Conservation (phyloP, 2,888 invertebrate genomes). For the Disparrhopalites patrizii region DNA sequence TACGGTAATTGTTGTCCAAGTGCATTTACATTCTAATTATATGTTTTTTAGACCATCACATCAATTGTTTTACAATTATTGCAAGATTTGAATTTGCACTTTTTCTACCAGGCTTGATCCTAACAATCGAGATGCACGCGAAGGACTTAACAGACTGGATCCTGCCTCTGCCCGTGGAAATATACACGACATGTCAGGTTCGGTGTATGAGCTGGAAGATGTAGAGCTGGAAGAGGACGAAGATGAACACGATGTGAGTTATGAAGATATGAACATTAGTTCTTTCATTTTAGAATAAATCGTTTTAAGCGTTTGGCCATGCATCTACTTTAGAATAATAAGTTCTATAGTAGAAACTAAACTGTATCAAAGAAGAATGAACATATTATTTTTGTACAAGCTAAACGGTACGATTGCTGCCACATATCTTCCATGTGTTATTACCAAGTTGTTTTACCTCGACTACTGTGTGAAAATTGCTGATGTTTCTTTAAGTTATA, state of each 20-base stretch:
- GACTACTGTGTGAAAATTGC: too few relatives aligned
- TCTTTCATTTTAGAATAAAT: conserved; percentile 12
- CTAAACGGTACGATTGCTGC: too few relatives aligned
- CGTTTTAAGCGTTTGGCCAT: background rate
- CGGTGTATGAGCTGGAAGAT: conserved; percentile 38
- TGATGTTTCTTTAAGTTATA: too few relatives aligned
- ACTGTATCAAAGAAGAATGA: too few relatives aligned
- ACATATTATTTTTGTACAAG: too few relatives aligned
- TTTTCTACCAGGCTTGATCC: conserved; percentile 59
- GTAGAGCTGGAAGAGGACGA: conserved; percentile 43
- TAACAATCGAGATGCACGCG: conserved; percentile 60
- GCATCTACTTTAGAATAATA: too few relatives aligned
- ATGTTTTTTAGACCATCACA: background rate
- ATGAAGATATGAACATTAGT: conserved; percentile 19
- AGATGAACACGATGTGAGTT: conserved; percentile 33
- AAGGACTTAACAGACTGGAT: conserved; percentile 63
- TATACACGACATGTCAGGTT: conserved; percentile 31
- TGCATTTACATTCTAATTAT: too few relatives aligned
- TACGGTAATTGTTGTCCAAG: conserved; percentile 55
- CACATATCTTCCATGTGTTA: too few relatives aligned
- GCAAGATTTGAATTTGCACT: too few relatives aligned
- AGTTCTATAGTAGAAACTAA: too few relatives aligned
- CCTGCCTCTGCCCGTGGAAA: conserved; percentile 51
- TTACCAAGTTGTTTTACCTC: too few relatives aligned
- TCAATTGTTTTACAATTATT: too few relatives aligned